Base-by-base conservation (phyloP, 2,113 vertebrate species). In the Notothenia rossii region DNA sequence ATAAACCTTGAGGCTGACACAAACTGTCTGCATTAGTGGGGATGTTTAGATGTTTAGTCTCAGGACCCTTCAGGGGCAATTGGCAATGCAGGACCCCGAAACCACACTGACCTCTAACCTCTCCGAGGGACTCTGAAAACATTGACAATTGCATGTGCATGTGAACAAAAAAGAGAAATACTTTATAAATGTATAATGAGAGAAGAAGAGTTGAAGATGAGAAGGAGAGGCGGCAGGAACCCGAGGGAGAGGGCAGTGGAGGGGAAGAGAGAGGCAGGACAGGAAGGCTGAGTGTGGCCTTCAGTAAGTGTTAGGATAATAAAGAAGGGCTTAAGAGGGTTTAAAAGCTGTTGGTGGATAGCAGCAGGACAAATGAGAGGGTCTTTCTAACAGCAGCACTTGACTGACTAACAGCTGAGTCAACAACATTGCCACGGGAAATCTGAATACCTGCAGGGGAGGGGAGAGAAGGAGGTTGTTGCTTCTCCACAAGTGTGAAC, bases 381-480 rank as follows among this genome's bases (percentile, higher is more conserved):
- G 82, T 66, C 70, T 75, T 46, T 83, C 90, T 76, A 86, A 87
- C 85, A 87, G 85, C 84, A 90, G 84, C 86, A 81, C 86, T 89
- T 75, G 60, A 87, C 83, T 87, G 87, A 90, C 73, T 61, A 40
- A 76, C 93, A 95, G 94, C 94, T 95, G 94, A 94, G 91, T 94
- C 92, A 95, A 95, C 88, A 95, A 76, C 83, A 77, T 50, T 46
- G 40, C 81, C 78, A 77, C 49, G 55, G 77, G 88, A 94, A 89
- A 88, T 83, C 53, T 12, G 83, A 65, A 77, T 91, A 89, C 85
- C 85, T 88, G 81, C 18, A 88, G 49, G 25, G 48, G 58, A 79
- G 75, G 72, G 50, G 61, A 74, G 9, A 25, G 51, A 55, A 85
- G 79, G 74, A 87, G 72, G 49, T 12, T 67, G 83, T 67, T 80